Evolutionary conservation across 2,888 invertebrate genomes (phyloP).

Genomic region (Apoda limacodes): DNA sequence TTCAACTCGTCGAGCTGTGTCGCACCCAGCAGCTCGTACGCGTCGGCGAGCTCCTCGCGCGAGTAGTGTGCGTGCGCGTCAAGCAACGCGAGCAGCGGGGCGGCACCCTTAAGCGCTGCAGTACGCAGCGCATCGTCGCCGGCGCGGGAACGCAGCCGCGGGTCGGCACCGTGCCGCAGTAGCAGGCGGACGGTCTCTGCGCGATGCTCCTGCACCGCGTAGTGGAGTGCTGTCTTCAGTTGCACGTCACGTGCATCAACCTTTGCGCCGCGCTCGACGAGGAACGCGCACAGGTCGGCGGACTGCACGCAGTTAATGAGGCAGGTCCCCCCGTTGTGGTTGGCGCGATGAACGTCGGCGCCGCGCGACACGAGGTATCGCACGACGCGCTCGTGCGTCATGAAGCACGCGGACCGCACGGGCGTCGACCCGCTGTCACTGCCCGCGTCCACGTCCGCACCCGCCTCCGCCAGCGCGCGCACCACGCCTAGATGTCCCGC

Average conservation of each 20-base stretch:
- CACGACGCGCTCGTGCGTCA: constrained; percentile 87
- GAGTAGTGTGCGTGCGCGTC: constrained; percentile 72
- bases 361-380: constrained; percentile 80
- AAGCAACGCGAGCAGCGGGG: constrained; percentile 78
- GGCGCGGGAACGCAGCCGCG: constrained; percentile 79
- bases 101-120: constrained; percentile 79
- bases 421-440: constrained; percentile 92
- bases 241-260: constrained; percentile 91
- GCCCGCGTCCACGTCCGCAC: constrained; percentile 87
- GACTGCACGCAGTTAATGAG: constrained; percentile 94
- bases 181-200: constrained; percentile 86
- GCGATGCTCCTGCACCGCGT: constrained; percentile 88
- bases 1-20: constrained; percentile 91
- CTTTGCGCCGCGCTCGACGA: constrained; percentile 83
- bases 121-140: constrained; percentile 92
- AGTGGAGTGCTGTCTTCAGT: constrained; percentile 91
- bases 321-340: constrained; percentile 93
- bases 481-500: constrained; percentile 83
- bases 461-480: constrained; percentile 80
- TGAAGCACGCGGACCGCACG: constrained; percentile 92
- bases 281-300: constrained; percentile 80
- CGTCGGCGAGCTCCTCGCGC: constrained; percentile 81
- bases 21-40: constrained; percentile 86
- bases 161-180: constrained; percentile 83
- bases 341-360: constrained; percentile 86